Conservation (phyloP, 1,140 invertebrate species). For the Eupristina koningsbergeri region DNA sequence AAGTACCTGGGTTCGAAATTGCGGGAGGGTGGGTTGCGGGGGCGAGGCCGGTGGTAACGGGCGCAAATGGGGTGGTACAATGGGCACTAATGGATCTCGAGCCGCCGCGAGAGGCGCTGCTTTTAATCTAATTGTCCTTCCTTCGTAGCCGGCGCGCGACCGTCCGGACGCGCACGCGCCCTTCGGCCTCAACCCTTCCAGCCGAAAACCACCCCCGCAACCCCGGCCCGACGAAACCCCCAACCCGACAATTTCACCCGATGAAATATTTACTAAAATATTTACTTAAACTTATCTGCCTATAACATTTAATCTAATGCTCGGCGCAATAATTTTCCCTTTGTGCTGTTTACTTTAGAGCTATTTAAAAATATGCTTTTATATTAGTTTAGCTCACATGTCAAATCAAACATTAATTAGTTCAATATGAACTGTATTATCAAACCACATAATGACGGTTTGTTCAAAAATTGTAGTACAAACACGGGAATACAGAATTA, state of each 20-base stretch:
- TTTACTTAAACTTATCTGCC: no score
- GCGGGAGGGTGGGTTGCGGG: constrained; percentile 55
- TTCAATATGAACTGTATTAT: no score
- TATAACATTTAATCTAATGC: no score
- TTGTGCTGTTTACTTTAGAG: no score
- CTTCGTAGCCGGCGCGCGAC: constrained; percentile 61
- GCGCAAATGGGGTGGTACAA: constrained; percentile 73
- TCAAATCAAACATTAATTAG: no score
- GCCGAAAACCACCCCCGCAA: constrained; percentile 28
- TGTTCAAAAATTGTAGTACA: no score
- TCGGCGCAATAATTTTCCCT: no score
- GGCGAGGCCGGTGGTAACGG: constrained; percentile 60
- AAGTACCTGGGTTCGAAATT: constrained; percentile 73
- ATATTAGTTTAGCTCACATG: no score
- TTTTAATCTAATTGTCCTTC: constrained; percentile 75
- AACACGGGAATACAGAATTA: no score
- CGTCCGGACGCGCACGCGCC: neutral
- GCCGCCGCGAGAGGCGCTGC: constrained; percentile 73
- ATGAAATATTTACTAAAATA: constrained; percentile 11
- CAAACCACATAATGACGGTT: no score
- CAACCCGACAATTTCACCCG: neutral
- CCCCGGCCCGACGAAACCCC: neutral
- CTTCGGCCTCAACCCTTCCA: constrained; percentile 33
- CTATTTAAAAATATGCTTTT: no score
- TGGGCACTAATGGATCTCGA: constrained; percentile 74